Evolutionary conservation across 37 sponge, comb jelly and placozoan species (phyloP).

Genomic region (Aplysina aerophoba): DNA sequence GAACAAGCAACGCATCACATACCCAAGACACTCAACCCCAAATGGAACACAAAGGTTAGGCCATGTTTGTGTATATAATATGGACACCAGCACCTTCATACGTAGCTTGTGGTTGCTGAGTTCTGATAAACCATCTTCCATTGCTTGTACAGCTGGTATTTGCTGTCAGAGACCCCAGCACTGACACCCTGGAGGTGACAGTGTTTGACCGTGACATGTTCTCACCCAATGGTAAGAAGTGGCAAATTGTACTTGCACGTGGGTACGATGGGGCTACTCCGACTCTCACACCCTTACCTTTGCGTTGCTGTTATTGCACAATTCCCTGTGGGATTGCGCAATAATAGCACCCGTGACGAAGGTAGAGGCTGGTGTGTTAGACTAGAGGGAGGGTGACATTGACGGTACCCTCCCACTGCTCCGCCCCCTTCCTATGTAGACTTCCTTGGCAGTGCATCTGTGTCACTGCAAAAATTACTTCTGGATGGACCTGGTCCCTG

Average conservation of each 20-base stretch:
- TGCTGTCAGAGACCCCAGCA: conserved; percentile 52
- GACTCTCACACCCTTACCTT: background rate
- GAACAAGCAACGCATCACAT: conserved; percentile 69
- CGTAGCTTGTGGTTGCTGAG: background rate
- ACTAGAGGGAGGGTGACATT: too few relatives aligned
- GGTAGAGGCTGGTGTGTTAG: too few relatives aligned
- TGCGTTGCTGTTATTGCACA: too few relatives aligned
- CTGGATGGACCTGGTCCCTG: conserved; percentile 72
- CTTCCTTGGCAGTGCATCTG: conserved; percentile 73
- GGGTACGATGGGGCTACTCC: background rate
- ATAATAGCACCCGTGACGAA: background rate
- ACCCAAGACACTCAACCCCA: conserved; percentile 61
- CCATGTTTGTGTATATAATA: background rate
- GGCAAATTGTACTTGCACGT: background rate
- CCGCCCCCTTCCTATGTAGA: too few relatives aligned
- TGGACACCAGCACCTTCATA: background rate
- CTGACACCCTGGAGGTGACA: conserved; percentile 59
- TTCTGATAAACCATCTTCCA: background rate
- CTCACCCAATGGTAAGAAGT: conserved; percentile 80
- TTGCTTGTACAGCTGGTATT: conserved; percentile 57
- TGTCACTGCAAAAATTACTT: conserved; percentile 55
- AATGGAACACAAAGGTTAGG: conserved; percentile 75
- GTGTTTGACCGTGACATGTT: conserved; percentile 88
- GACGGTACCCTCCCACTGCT: too few relatives aligned
- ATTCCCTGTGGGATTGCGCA: too few relatives aligned